These are phyloP conservation scores for Agrilus cyanescens DNA, from an alignment of 2,888 invertebrate genomes.

Conservation along the genomic window DNA sequence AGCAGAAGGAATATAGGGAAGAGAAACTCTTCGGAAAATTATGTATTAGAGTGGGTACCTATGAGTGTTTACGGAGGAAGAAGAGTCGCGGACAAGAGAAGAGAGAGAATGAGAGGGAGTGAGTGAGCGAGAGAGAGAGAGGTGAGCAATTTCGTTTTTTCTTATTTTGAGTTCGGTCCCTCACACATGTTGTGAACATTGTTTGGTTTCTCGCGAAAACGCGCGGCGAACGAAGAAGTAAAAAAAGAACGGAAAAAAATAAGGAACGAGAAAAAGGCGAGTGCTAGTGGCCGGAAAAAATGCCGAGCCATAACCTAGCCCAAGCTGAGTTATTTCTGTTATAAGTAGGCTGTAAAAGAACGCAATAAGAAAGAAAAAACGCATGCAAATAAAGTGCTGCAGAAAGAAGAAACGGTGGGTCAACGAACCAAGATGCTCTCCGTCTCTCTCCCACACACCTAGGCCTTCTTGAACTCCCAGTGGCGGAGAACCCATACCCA, in stretches of 20 bases:
- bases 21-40: too few relatives aligned
- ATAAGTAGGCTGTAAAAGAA: constrained; percentile 37
- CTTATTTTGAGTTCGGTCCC: too few relatives aligned
- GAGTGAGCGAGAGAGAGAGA: too few relatives aligned
- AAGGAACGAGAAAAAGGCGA: background rate
- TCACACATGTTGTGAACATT: too few relatives aligned
- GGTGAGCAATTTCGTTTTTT: too few relatives aligned
- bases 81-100: too few relatives aligned
- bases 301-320: constrained; percentile 34
- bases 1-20: too few relatives aligned
- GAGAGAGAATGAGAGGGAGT: too few relatives aligned
- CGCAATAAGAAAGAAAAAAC: constrained; percentile 34
- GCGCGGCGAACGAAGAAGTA: background rate
- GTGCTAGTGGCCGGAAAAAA: background rate
- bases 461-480: constrained; percentile 16
- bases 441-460: constrained; percentile 35
- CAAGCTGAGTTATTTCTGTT: constrained; percentile 38
- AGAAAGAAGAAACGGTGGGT: constrained; percentile 39
- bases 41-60: too few relatives aligned
- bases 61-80: too few relatives aligned
- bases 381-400: constrained; percentile 39
- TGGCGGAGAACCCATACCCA: background rate
- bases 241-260: background rate
- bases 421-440: constrained; percentile 34
- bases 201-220: background rate